Base-by-base conservation (phyloP, 2,888 invertebrate genomes). In the Eupithecia exiguata region DNA sequence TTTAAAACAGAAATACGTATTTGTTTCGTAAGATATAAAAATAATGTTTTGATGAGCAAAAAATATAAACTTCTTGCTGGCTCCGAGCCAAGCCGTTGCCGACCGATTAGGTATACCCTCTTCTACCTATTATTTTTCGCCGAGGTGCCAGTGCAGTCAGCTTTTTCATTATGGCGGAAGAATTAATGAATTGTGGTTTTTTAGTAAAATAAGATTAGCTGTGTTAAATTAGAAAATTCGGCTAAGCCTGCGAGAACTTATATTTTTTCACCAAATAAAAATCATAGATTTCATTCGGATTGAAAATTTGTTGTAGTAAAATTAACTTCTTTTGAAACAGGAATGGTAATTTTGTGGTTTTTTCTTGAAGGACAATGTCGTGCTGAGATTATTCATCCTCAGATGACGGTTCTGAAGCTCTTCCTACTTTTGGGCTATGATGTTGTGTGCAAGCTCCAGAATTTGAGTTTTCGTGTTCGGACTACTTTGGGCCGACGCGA, bases 101-200 rank as follows among this genome's bases (percentile, higher is more conserved):
- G 71, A 85, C 86, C 86, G 87, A 88, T 90, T 86, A n/a, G n/a
- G n/a, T n/a, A 90, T 85, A 81, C 81, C 36, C 85, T 82, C 84
- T 85, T 86, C 84, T 84, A 86, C 80, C 87, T 84, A 84, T 82
- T 82, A 83, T 80, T 77, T 74, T 72, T 63, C 68, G 30, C 35
- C 40, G 69, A 68, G 70, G 67, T 63, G 67, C 74, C 70, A 69
- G 74, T 71, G 40, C 38, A 61, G 49, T 71, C 35, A 36, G 69
- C 36, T 43, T 61, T 73, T 66, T 58, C 18, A 66, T 69, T 46
- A 66, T 40, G 0, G 10, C 14, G 25, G 40, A 66, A 38, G n/a
- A 65, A 21, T 65, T 5, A n/a, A 25, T 58, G 12, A 36, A n/a
- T 35, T 16, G 62, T 18, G 4, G 3, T 30, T 30, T 62, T 62